Conservation (phyloP, 2,888 invertebrate species). For the Blastobasis lacticolella region DNA sequence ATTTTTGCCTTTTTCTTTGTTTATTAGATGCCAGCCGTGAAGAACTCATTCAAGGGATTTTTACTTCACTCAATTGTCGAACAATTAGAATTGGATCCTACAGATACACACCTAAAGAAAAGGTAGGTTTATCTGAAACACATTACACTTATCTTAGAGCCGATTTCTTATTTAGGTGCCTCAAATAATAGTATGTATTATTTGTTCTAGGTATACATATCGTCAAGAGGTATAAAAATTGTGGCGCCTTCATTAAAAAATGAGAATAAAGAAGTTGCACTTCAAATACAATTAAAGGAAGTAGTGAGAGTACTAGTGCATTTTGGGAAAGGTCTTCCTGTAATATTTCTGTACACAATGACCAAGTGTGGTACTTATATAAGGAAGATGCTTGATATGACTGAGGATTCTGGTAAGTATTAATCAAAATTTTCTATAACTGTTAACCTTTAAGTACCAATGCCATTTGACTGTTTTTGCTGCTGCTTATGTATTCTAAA, state of each 20-base stretch:
- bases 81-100: slow-evolving; percentile 90
- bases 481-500: too few species aligned
- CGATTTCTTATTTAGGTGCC: not conserved
- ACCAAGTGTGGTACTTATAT: slow-evolving; percentile 80
- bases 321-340: slow-evolving; percentile 83
- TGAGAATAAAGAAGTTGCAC: slow-evolving; percentile 68
- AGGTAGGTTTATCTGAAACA: slow-evolving; percentile 55
- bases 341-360: slow-evolving; percentile 86
- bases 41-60: slow-evolving; percentile 63
- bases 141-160: not conserved
- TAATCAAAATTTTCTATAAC: too few species aligned
- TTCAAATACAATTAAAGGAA: slow-evolving; percentile 80
- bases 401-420: slow-evolving; percentile 47
- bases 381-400: slow-evolving; percentile 81
- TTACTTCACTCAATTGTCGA: slow-evolving; percentile 79
- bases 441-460: too few species aligned
- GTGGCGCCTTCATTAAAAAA: slow-evolving; percentile 75
- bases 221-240: slow-evolving; percentile 74
- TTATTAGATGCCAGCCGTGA: slow-evolving; percentile 72
- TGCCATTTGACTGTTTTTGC: too few species aligned
- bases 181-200: slow-evolving; percentile 5
- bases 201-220: slow-evolving; percentile 68
- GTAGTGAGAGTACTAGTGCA: slow-evolving; percentile 84
- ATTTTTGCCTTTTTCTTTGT: slow-evolving; percentile 8
- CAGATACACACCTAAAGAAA: slow-evolving; percentile 82